A percentile compares a stretch with the other conserved stretches of the same genome.
phyloP scores from a whole-genome alignment of 2,797 vertebrate genomes.

The Oceanodroma leucorhoa region DNA sequence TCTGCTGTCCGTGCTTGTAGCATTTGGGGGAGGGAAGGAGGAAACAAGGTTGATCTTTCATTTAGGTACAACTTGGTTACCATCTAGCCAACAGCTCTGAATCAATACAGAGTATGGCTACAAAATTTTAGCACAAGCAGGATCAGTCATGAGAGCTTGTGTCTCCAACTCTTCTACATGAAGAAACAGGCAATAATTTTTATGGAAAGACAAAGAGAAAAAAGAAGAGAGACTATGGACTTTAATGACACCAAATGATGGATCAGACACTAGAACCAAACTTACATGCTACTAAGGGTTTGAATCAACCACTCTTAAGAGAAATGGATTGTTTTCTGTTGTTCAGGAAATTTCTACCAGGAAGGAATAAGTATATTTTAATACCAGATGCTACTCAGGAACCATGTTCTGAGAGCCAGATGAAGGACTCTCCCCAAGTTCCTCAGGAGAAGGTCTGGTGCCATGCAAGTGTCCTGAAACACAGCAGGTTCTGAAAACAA shows the following conservation, averaged over 20 bases:
- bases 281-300: fast-evolving
- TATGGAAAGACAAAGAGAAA: not conserved
- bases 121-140: not conserved
- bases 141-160: not conserved
- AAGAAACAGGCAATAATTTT: not conserved
- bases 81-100: not conserved
- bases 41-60: not conserved
- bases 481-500: not conserved
- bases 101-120: not conserved
- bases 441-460: not conserved
- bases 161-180: not conserved
- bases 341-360: not conserved
- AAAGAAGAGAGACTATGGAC: not conserved
- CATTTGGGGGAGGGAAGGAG: not conserved
- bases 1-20: not conserved
- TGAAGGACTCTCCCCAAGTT: not conserved
- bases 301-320: not conserved
- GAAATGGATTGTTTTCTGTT: not conserved
- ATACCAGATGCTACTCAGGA: not conserved
- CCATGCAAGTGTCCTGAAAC: not conserved
- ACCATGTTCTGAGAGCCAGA: not conserved
- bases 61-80: not conserved
- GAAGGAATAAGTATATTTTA: not conserved
- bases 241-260: not conserved
- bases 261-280: not conserved